These are phyloP conservation scores for Scaptomyza flava DNA, from an alignment of 2,888 invertebrate species.

Conservation along the genomic window DNA sequence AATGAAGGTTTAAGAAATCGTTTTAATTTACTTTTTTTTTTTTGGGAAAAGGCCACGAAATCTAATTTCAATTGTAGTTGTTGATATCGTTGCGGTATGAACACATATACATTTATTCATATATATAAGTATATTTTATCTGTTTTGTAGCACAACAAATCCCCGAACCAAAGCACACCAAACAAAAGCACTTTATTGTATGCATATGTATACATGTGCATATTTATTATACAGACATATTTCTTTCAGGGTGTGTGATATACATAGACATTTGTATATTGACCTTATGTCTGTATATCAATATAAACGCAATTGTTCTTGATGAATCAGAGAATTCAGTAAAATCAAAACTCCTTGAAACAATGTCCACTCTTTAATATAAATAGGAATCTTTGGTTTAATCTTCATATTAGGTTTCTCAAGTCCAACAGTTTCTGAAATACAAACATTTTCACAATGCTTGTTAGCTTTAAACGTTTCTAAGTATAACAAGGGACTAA, in stretches of 20 bases:
- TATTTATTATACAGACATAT: neutral
- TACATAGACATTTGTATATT: neutral
- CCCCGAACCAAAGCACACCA: constrained; percentile 15
- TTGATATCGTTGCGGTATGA: neutral
- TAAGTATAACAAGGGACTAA: neutral
- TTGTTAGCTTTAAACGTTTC: neutral
- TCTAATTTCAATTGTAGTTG: constrained; percentile 5
- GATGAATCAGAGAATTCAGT: neutral
- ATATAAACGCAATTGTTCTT: neutral
- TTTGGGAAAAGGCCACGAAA: constrained; percentile 7
- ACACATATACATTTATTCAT: neutral
- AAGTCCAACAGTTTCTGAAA: neutral
- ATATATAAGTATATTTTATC: neutral
- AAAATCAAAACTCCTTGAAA: neutral
- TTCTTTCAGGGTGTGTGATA: neutral
- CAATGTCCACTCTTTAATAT: neutral
- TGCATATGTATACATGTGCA: neutral
- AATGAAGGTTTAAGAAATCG: constrained; percentile 14
- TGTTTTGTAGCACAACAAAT: neutral
- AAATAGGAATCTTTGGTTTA: too few species aligned
- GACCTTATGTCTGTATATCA: neutral
- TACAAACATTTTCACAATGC: neutral
- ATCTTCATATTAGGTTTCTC: too few species aligned
- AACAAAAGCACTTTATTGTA: constrained; percentile 13
- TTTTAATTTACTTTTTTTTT: neutral